A percentile compares a stretch with the other conserved stretches of the same genome.
Evolutionary conservation across 2,888 invertebrate genomes (phyloP).

Genomic region (Bellardia pandia): DNA sequence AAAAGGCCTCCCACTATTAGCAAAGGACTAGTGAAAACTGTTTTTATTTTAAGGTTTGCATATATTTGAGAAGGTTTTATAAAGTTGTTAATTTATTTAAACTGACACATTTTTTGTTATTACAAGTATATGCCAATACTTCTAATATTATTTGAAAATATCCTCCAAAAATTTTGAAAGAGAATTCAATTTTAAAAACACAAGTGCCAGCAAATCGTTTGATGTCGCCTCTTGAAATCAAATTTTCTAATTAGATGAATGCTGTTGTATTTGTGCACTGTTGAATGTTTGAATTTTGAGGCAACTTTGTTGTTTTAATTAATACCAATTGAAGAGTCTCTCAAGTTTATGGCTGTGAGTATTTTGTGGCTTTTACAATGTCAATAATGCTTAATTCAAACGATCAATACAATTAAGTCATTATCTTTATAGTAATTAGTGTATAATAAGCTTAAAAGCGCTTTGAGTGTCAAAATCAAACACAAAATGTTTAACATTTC

Average conservation of each 20-base stretch:
- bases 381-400: background rate
- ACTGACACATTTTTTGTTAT: background rate
- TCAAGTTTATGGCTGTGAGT: background rate
- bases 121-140: no score
- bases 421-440: background rate
- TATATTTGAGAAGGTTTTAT: background rate
- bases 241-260: background rate
- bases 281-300: background rate
- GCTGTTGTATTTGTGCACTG: background rate
- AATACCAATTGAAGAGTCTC: background rate
- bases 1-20: background rate
- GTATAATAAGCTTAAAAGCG: background rate
- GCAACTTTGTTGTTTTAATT: background rate
- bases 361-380: background rate
- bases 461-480: background rate
- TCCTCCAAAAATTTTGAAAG: background rate
- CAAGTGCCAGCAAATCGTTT: background rate
- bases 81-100: background rate
- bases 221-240: background rate
- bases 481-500: background rate
- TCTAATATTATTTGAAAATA: background rate
- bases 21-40: background rate
- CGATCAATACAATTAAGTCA: conserved; percentile 8
- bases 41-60: background rate
- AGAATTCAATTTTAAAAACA: background rate